phyloP scores from a whole-genome alignment of 2,113 vertebrate species.

The Todiramphus chloris region DNA sequence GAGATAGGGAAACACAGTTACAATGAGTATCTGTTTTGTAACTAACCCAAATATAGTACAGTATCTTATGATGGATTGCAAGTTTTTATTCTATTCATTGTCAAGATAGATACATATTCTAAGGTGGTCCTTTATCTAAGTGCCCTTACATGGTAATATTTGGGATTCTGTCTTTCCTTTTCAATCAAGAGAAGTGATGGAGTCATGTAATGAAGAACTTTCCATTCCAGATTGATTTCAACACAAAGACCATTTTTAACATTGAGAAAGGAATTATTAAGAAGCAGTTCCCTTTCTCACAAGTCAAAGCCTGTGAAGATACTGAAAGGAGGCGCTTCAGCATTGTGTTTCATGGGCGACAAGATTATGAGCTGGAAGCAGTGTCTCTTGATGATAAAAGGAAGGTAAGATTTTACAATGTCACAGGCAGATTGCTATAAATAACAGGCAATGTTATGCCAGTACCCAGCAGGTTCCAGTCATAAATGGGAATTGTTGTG shows the following conservation, averaged over 20 bases:
- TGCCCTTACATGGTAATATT: background rate
- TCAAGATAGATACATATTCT: background rate
- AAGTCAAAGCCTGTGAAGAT: conserved; percentile 77
- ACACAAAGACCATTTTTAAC: conserved; percentile 78
- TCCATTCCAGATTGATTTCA: conserved; percentile 79
- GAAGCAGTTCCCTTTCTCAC: conserved; percentile 77
- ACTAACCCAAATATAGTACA: background rate
- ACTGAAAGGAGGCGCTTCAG: conserved; percentile 68
- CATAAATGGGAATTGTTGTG: background rate
- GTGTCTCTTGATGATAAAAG: conserved; percentile 76
- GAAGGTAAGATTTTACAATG: conserved; percentile 55
- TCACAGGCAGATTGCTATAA: background rate
- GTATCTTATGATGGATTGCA: background rate
- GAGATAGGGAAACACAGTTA: background rate
- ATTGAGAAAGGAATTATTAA: conserved; percentile 82
- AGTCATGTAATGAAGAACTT: background rate
- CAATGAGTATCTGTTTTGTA: background rate
- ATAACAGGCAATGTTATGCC: background rate
- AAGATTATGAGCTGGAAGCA: conserved; percentile 79
- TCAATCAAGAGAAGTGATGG: background rate
- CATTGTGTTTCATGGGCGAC: conserved; percentile 72
- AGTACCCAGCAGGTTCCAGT: background rate
- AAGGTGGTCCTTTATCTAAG: background rate
- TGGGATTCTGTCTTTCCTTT: background rate
- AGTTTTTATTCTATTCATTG: background rate